Conservation (phyloP, 2,888 invertebrate species). For the Catonia carolina region DNA sequence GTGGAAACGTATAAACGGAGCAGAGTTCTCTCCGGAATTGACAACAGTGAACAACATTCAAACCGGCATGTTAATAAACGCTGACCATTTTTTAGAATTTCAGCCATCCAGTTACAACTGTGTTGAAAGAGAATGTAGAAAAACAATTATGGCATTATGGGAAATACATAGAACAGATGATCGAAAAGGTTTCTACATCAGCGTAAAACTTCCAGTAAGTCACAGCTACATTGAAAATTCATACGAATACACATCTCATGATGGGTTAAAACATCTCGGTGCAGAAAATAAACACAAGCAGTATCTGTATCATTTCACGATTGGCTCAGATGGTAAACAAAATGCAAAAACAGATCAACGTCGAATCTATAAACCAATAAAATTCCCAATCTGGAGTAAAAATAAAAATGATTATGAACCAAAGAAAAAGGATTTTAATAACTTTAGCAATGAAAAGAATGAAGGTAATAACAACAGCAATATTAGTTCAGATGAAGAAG, state of each 20-base stretch:
- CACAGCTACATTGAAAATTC: constrained; percentile 25
- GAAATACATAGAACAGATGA: constrained; percentile 26
- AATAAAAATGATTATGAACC: no score
- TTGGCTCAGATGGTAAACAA: no score
- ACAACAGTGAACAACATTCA: neutral
- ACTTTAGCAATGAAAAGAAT: no score
- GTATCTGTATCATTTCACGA: no score
- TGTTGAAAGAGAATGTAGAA: no score
- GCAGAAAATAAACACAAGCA: no score
- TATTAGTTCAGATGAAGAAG: no score
- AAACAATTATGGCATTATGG: constrained; percentile 30
- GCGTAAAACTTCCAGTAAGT: constrained; percentile 28
- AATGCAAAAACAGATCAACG: no score
- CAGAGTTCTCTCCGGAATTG: constrained; percentile 23
- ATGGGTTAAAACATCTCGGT: constrained; percentile 26
- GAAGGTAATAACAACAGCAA: no score
- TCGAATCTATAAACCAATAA: no score
- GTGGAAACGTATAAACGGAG: constrained; percentile 29
- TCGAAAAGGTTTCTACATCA: constrained; percentile 26
- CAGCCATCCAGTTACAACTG: neutral
- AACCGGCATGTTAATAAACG: neutral
- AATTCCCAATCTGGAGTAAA: no score
- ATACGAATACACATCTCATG: constrained; percentile 29
- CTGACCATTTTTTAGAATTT: constrained; percentile 19
- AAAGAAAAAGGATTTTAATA: no score